A percentile compares a stretch with the other conserved stretches of the same genome.
Evolutionary conservation across 2,888 invertebrate genomes (phyloP).

Genomic region (Drosophila mulleri): DNA sequence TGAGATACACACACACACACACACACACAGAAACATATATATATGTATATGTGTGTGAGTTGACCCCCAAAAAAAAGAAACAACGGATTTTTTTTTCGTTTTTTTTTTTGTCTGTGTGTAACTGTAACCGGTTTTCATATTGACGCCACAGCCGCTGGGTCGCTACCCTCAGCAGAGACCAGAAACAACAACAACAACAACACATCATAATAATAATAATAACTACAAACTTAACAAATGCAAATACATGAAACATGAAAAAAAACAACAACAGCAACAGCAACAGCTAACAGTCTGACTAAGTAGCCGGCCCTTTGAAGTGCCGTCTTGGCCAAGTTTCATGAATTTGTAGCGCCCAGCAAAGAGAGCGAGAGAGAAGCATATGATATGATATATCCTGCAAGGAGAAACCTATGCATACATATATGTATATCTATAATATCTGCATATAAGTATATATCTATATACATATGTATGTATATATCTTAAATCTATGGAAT

Average conservation of each 20-base stretch:
- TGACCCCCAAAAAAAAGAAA: constrained; percentile 53
- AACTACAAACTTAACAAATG: constrained; percentile 30
- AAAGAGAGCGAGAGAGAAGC: not conserved
- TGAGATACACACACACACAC: constrained; percentile 6
- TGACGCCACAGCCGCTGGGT: constrained; percentile 43
- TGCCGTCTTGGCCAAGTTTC: not conserved
- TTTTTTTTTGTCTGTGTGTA: constrained; percentile 45
- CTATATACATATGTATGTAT: too few relatives aligned
- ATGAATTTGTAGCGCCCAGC: not conserved
- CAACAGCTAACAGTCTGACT: constrained; percentile 21
- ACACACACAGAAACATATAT: not conserved
- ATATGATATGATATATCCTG: too few relatives aligned
- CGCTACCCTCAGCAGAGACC: constrained; percentile 47
- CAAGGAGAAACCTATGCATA: too few relatives aligned
- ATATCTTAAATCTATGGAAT: too few relatives aligned
- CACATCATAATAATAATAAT: constrained; percentile 1
- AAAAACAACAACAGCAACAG: not conserved
- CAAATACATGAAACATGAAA: not conserved
- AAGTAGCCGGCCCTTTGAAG: constrained; percentile 28
- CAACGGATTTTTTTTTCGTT: constrained; percentile 14
- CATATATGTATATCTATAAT: too few relatives aligned
- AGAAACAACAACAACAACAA: constrained; percentile 11
- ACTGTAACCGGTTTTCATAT: constrained; percentile 70
- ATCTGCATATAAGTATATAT: too few relatives aligned
- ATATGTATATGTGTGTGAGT: constrained; percentile 16